Percentiles rank a stretch among this genome's conserved stretches.
Conservation (phyloP, 2,888 invertebrate genomes). For the Stenolophus ochropezus region DNA sequence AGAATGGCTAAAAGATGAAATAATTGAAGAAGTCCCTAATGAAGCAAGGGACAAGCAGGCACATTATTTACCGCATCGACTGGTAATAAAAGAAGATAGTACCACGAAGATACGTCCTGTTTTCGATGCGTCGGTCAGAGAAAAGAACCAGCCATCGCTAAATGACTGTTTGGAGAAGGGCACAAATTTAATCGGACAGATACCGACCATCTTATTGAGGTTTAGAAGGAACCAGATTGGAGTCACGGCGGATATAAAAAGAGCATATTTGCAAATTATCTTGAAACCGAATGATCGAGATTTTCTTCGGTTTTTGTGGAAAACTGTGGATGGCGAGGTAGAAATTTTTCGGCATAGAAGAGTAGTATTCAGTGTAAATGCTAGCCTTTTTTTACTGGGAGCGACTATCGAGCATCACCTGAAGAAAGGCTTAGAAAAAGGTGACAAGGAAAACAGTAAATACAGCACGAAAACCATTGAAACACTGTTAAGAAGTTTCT, state of each 20-base stretch:
- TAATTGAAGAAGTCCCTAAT: conserved; percentile 54
- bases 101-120: conserved; percentile 66
- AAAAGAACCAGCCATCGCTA: conserved; percentile 48
- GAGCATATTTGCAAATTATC: conserved; percentile 66
- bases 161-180: neutral
- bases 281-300: conserved; percentile 63
- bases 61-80: conserved; percentile 65
- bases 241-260: conserved; percentile 64
- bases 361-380: conserved; percentile 41
- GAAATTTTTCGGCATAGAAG: conserved; percentile 33
- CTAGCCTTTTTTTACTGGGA: conserved; percentile 60
- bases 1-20: conserved; percentile 63
- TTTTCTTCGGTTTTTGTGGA: conserved; percentile 65
- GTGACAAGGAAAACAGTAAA: conserved; percentile 7
- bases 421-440: conserved; percentile 17
- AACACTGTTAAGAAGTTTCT: neutral
- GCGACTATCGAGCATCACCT: conserved; percentile 58
- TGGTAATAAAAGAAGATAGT: conserved; percentile 63
- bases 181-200: neutral
- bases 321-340: conserved; percentile 28
- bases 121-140: conserved; percentile 65
- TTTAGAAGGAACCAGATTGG: conserved; percentile 62
- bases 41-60: conserved; percentile 12
- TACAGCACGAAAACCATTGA: conserved; percentile 57
- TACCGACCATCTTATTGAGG: conserved; percentile 58